Conservation (phyloP, 2,888 invertebrate genomes). For the Tinea pellionella region DNA sequence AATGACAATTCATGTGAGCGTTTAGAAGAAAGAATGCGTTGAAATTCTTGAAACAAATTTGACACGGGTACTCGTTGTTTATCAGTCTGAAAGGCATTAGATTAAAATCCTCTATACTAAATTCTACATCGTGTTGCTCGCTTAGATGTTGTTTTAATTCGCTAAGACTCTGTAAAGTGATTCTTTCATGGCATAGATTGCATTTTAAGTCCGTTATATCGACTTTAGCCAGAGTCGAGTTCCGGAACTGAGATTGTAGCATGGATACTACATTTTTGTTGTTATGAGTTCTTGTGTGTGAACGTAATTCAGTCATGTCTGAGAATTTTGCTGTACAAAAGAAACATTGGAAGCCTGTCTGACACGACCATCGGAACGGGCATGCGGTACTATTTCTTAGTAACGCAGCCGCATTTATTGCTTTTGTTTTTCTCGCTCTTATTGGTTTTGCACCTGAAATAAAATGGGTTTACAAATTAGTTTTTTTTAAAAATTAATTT, state of each 20-base stretch:
- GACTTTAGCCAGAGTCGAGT: not conserved
- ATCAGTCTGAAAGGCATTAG: slow-evolving; percentile 2
- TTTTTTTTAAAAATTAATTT: not conserved
- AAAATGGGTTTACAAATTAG: not conserved
- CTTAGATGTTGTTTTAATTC: not conserved
- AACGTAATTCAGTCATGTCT: not conserved
- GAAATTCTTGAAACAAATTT: slow-evolving; percentile 8
- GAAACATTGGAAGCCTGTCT: slow-evolving; percentile 3
- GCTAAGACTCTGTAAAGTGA: not conserved
- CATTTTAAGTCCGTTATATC: slow-evolving; percentile 11
- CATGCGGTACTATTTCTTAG: not conserved
- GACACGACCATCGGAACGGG: slow-evolving; percentile 8
- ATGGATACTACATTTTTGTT: not conserved
- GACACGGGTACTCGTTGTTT: not conserved
- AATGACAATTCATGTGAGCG: slow-evolving; percentile 27
- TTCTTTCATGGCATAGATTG: not conserved
- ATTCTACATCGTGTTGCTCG: not conserved
- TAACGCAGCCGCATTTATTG: not conserved
- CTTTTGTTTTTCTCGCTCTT: not conserved
- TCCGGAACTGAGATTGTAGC: not conserved
- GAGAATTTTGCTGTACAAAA: not conserved
- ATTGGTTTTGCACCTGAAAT: not conserved
- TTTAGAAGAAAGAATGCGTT: not conserved
- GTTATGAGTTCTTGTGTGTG: not conserved
- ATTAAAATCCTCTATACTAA: not conserved